phyloP scores from a whole-genome alignment of 2,888 invertebrate species.

The Drosophila flavopinicola region DNA sequence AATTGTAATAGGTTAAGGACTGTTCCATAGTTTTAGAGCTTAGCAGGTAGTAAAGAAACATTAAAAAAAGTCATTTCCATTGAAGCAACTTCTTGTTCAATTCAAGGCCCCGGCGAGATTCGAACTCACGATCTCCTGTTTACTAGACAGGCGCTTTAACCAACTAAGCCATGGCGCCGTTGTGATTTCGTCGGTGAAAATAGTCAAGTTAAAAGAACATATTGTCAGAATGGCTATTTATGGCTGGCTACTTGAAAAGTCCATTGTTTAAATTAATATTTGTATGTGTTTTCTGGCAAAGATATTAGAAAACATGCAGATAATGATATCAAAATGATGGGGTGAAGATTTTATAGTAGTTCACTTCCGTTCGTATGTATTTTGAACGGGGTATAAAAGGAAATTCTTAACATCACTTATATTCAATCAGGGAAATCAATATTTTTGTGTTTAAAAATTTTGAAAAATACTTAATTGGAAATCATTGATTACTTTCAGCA shows the following conservation, averaged over 20 bases:
- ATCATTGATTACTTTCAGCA: too few relatives aligned
- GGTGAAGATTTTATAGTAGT: too few relatives aligned
- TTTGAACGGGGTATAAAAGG: too few relatives aligned
- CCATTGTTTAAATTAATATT: conserved; percentile 59
- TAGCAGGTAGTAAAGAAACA: conserved; percentile 6
- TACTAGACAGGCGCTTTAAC: conserved; percentile 84
- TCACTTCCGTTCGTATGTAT: not conserved
- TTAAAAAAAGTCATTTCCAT: not conserved
- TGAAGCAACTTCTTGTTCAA: not conserved
- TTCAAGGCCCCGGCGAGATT: conserved; percentile 83
- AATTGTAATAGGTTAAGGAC: conserved; percentile 12
- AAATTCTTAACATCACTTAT: too few relatives aligned
- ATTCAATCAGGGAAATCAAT: too few relatives aligned
- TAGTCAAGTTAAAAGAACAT: conserved; percentile 22
- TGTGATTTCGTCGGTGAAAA: not conserved
- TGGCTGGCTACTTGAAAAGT: conserved; percentile 2
- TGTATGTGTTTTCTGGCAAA: conserved; percentile 30
- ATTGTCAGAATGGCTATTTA: not conserved
- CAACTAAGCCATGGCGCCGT: conserved; percentile 84
- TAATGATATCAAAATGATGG: not conserved
- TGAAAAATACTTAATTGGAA: too few relatives aligned
- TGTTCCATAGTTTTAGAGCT: conserved; percentile 28
- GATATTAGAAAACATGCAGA: conserved; percentile 18
- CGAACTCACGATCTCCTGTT: conserved; percentile 84
- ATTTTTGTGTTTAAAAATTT: too few relatives aligned